These are phyloP conservation scores for Mormyrus lacerda DNA, from an alignment of 2,113 vertebrate species.

Conservation along the genomic window DNA sequence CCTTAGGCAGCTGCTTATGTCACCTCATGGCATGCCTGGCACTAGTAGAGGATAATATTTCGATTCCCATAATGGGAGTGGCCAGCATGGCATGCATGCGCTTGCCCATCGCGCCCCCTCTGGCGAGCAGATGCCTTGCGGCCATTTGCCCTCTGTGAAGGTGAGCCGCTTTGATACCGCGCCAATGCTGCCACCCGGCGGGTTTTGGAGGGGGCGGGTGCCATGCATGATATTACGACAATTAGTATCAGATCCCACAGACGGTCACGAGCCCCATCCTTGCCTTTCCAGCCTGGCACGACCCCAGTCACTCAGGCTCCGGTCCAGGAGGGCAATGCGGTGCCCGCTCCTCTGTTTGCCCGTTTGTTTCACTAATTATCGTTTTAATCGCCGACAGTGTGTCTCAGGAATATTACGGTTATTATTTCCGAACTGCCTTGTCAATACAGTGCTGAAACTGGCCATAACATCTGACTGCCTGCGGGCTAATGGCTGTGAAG, in stretches of 20 bases:
- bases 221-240: neutral
- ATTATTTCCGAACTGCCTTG: constrained; percentile 7
- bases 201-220: neutral
- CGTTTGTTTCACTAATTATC: neutral
- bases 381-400: neutral
- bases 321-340: neutral
- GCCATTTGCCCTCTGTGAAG: neutral
- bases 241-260: neutral
- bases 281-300: neutral
- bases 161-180: neutral
- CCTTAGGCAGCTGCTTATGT: neutral
- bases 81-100: neutral
- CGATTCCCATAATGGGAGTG: neutral
- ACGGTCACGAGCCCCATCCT: neutral
- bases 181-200: neutral
- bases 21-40: neutral
- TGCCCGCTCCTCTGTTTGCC: neutral
- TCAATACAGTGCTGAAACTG: neutral
- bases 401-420: constrained; percentile 1
- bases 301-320: neutral
- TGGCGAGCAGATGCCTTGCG: neutral
- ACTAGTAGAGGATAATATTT: neutral
- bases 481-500: neutral
- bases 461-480: neutral
- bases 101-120: neutral